These are phyloP conservation scores for Drosophila bocqueti DNA, from an alignment of 1,140 invertebrate genomes.

Conservation along the genomic window DNA sequence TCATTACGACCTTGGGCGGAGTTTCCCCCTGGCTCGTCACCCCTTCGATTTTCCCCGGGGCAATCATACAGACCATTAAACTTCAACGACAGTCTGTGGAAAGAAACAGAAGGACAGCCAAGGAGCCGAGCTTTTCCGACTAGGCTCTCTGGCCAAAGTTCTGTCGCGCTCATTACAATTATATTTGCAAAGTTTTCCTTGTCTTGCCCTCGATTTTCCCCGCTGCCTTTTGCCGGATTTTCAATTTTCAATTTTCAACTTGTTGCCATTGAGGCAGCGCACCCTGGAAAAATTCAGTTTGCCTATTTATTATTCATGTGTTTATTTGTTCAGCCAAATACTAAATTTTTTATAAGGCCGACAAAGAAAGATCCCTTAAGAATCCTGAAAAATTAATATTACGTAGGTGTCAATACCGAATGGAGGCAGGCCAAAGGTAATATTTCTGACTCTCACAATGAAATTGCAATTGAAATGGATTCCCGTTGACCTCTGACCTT, in stretches of 20 bases:
- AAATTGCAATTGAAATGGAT: constrained; percentile 26
- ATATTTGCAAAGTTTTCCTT: constrained; percentile 39
- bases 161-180: constrained; percentile 46
- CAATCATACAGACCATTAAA: constrained; percentile 70
- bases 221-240: neutral
- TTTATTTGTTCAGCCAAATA: constrained; percentile 40
- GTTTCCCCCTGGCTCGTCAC: neutral
- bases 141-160: constrained; percentile 43
- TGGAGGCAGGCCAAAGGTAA: neutral
- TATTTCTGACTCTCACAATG: constrained; percentile 21
- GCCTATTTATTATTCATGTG: constrained; percentile 30
- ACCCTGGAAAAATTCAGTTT: neutral
- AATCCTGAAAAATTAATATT: constrained; percentile 23
- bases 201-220: neutral
- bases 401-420: constrained; percentile 16
- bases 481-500: constrained; percentile 29
- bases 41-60: constrained; percentile 8
- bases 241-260: constrained; percentile 26
- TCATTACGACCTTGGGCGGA: constrained; percentile 52
- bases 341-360: constrained; percentile 3
- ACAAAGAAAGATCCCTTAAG: neutral
- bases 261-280: constrained; percentile 1
- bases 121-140: constrained; percentile 1
- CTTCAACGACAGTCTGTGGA: constrained; percentile 51
- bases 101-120: constrained; percentile 6